phyloP scores from a whole-genome alignment of 2,113 vertebrate genomes.

The Lamprotornis superbus region DNA sequence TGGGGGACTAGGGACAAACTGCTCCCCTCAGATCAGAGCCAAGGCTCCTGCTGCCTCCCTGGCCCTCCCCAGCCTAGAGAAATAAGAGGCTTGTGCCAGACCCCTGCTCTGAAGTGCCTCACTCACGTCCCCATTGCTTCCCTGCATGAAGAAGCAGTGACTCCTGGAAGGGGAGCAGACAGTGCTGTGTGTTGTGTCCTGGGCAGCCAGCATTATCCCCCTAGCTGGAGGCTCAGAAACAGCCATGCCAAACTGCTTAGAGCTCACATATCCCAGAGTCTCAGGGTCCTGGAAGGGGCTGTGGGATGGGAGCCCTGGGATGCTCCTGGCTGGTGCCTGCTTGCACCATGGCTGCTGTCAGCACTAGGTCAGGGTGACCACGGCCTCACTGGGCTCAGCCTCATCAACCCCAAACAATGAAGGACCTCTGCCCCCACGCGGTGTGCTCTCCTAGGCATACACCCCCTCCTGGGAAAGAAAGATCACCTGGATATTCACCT shows the following conservation, averaged over 20 bases:
- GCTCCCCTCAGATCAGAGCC: too few relatives aligned
- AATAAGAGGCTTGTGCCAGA: background rate
- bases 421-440: background rate
- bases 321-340: background rate
- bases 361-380: background rate
- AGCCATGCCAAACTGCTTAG: background rate
- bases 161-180: background rate
- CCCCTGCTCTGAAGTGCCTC: background rate
- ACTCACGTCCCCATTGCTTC: background rate
- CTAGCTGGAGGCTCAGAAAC: background rate
- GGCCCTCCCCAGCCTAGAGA: background rate
- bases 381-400: rapidly evolving
- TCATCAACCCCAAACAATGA: rapidly evolving
- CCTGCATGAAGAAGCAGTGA: background rate
- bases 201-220: background rate
- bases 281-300: background rate
- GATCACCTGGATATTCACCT: background rate
- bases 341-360: background rate
- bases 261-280: background rate
- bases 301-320: background rate
- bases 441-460: background rate
- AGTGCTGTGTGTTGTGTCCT: background rate
- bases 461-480: background rate
- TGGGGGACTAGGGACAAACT: background rate
- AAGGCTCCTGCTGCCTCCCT: background rate